Base-by-base conservation (phyloP, 53 echinoderm and acorn worm species). In the Pentamera pediparva region DNA sequence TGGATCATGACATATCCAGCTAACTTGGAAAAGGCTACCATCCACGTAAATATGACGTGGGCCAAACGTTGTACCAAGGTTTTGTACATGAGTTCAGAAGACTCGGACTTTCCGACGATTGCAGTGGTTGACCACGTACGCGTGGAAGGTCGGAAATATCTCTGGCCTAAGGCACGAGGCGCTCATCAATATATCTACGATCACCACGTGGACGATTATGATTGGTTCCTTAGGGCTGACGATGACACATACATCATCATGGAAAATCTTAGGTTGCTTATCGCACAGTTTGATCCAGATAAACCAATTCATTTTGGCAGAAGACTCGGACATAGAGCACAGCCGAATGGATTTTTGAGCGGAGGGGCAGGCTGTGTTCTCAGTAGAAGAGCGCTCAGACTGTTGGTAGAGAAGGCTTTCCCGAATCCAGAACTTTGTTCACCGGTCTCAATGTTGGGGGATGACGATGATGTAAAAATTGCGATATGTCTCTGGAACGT, bases 331-430 rank as follows among this genome's bases (percentile, higher is more conserved):
- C n/a, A n/a, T n/a, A 92, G 89, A 70, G 79, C 77, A 7, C 86
- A 80, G 35, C 80, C 76, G 26, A 79, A 72, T 12, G 78, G 86
- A 53, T 92, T 83, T 58, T 86, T 92, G 92, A 92, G 92, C 21
- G 92, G 92, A 10, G 92, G 92, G 1, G 88, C 86, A 3, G 92
- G 92, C 5, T 92, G 89, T 55, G 86, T 92, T 15, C 50, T 86
- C 12, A 92, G 89, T 56, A 79, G 84, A 40, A 62, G 33, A 0
- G 92, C 82, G 10, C 61, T 92, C 31, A 55, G 59, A 29, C 47
- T 62, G 6, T 74, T 83, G 50, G 83, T 67, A 11, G 75, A 82
- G 60, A 45, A 74, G 17, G 82, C 69, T 21, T 92, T 92, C 34
- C 41, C 19, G 22, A 50, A 92, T 45, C 36, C 52, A 8, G 28